Percentiles rank a stretch among this genome's conserved stretches.
These are phyloP conservation scores for Platysteira castanea DNA, from an alignment of 2,113 vertebrate species.

Conservation along the genomic window DNA sequence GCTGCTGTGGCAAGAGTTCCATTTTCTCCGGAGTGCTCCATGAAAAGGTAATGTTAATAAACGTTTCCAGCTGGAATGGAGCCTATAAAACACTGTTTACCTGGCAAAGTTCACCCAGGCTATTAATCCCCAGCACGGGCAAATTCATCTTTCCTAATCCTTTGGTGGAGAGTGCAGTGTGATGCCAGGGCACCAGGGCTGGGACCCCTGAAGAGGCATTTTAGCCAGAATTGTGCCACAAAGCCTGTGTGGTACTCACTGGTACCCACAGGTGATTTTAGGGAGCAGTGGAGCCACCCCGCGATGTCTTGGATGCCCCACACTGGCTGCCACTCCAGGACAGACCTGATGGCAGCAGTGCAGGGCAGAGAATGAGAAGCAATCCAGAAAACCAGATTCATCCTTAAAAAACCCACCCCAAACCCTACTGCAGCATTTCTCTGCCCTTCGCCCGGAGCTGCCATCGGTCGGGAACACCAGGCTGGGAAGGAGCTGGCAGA, in stretches of 20 bases:
- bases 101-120: not conserved
- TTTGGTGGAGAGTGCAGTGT: not conserved
- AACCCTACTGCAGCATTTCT: fast-evolving
- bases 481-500: fast-evolving
- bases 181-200: not conserved
- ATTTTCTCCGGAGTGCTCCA: not conserved
- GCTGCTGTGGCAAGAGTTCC: not conserved
- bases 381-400: not conserved
- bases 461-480: fast-evolving
- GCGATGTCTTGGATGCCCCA: fast-evolving
- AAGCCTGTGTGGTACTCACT: fast-evolving
- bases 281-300: not conserved
- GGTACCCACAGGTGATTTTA: fast-evolving
- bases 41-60: not conserved
- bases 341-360: slow-evolving; percentile 4
- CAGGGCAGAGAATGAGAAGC: not conserved
- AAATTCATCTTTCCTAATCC: not conserved
- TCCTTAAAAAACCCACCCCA: not conserved
- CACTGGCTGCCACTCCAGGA: not conserved
- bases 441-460: not conserved
- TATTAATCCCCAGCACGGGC: fast-evolving
- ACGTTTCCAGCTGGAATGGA: not conserved
- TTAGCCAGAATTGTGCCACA: not conserved
- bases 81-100: not conserved
- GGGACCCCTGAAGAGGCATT: fast-evolving